These are phyloP conservation scores for Diadophis punctatus DNA, from an alignment of 2,113 vertebrate genomes.

Conservation along the genomic window DNA sequence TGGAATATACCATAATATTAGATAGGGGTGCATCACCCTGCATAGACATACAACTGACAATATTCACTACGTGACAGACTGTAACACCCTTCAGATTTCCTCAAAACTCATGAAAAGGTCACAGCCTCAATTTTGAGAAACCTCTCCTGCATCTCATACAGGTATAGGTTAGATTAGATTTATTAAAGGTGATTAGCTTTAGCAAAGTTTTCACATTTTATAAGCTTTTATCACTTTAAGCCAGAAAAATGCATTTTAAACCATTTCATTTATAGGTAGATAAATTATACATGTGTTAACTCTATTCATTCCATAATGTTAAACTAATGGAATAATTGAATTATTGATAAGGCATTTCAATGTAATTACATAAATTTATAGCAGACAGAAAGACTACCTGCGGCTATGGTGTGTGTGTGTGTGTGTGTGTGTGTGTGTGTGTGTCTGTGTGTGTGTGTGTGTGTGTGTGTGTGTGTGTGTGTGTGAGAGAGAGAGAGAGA, in stretches of 20 bases:
- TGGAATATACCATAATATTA: no score
- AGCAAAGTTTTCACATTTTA: conserved; percentile 13
- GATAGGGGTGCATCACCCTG: no score
- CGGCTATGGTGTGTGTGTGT: background rate
- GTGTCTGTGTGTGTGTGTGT: no score
- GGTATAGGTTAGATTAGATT: background rate
- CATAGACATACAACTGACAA: no score
- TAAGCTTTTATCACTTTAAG: background rate
- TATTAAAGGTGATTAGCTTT: background rate
- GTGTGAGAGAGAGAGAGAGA: no score
- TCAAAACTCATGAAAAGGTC: background rate
- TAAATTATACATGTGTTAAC: conserved; percentile 46
- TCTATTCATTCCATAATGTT: conserved; percentile 42
- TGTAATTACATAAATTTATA: conserved; percentile 32
- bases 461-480: no score
- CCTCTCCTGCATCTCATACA: background rate
- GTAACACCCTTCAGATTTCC: background rate
- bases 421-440: no score
- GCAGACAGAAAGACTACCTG: conserved; percentile 8
- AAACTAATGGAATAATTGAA: conserved; percentile 51
- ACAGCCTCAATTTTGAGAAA: background rate
- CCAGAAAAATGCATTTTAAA: conserved; percentile 46
- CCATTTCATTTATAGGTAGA: conserved; percentile 33
- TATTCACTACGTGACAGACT: no score
- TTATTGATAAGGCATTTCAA: conserved; percentile 52